Percentiles rank a stretch among this genome's conserved stretches.
phyloP scores from a whole-genome alignment of 2,888 invertebrate genomes.

The Aspidiotus destructor region DNA sequence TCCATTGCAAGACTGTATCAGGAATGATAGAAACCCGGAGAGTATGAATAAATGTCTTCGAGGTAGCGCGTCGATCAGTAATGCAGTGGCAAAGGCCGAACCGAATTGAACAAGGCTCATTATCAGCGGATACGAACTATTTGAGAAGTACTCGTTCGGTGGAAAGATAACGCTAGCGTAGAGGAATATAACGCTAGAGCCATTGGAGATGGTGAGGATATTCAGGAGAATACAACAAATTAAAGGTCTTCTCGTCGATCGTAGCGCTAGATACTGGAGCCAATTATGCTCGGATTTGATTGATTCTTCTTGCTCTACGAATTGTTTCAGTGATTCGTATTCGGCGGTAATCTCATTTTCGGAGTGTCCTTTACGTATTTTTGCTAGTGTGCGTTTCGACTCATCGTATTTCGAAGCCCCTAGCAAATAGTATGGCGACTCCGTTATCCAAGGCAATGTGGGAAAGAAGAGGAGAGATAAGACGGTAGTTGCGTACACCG shows the following conservation, averaged over 20 bases:
- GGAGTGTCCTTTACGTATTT: neutral
- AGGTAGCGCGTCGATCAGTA: conserved; percentile 10
- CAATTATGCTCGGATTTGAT: neutral
- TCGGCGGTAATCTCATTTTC: conserved; percentile 9
- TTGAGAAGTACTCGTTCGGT: conserved; percentile 7
- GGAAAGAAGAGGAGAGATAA: conserved; percentile 4
- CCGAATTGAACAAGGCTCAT: conserved; percentile 7
- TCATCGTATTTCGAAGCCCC: neutral
- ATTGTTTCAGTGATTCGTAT: conserved; percentile 1
- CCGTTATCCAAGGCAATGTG: conserved; percentile 1
- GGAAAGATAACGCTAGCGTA: conserved; percentile 18
- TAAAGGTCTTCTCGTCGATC: neutral
- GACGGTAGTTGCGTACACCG: neutral
- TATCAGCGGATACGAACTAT: conserved; percentile 22
- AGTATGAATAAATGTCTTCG: conserved; percentile 10
- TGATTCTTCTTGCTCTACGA: neutral
- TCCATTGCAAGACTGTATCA: conserved; percentile 14
- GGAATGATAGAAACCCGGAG: neutral
- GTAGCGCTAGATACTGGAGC: neutral
- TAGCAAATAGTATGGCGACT: conserved; percentile 13
- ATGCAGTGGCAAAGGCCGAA: conserved; percentile 1
- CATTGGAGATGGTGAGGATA: conserved; percentile 6
- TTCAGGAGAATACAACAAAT: neutral
- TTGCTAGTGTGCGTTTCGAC: neutral
- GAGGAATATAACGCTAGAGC: conserved; percentile 4